Evolutionary conservation across 2,888 invertebrate species (phyloP).

Genomic region (Drosophila mimetica): DNA sequence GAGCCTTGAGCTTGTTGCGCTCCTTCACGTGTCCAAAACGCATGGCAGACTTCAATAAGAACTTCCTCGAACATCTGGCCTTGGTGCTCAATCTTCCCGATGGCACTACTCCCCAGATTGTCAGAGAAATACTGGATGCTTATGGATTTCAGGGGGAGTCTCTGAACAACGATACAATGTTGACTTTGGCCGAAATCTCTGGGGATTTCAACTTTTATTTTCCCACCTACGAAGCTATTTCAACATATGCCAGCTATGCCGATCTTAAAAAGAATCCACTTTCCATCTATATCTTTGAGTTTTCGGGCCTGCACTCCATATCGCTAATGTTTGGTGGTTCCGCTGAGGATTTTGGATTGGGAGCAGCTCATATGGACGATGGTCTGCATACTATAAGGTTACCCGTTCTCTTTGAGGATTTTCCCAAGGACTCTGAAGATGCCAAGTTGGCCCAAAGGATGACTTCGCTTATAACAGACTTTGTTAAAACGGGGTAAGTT

Average conservation of each 20-base stretch:
- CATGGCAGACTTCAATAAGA: conserved; percentile 65
- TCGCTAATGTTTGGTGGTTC: conserved; percentile 64
- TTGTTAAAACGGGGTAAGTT: conserved; percentile 85
- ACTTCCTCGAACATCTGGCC: conserved; percentile 62
- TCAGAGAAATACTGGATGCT: conserved; percentile 44
- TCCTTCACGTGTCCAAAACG: conserved; percentile 48
- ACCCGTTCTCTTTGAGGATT: conserved; percentile 80
- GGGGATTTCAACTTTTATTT: conserved; percentile 84
- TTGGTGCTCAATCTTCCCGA: conserved; percentile 55
- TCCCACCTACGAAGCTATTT: conserved; percentile 80
- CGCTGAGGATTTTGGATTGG: conserved; percentile 51
- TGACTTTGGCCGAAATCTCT: conserved; percentile 77
- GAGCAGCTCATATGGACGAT: conserved; percentile 85
- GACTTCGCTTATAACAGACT: conserved; percentile 84
- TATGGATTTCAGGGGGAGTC: conserved; percentile 49
- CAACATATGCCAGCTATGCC: conserved; percentile 45
- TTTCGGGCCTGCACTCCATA: conserved; percentile 83
- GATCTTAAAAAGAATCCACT: conserved; percentile 68
- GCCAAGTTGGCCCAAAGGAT: conserved; percentile 80
- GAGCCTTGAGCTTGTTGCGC: conserved; percentile 81
- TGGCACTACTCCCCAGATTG: background rate
- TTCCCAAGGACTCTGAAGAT: conserved; percentile 77
- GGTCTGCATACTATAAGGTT: conserved; percentile 85
- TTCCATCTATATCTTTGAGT: conserved; percentile 85
- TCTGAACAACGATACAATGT: conserved; percentile 59